Conservation (phyloP, 2,797 vertebrate species). For the Semaprochilodus insignis region DNA sequence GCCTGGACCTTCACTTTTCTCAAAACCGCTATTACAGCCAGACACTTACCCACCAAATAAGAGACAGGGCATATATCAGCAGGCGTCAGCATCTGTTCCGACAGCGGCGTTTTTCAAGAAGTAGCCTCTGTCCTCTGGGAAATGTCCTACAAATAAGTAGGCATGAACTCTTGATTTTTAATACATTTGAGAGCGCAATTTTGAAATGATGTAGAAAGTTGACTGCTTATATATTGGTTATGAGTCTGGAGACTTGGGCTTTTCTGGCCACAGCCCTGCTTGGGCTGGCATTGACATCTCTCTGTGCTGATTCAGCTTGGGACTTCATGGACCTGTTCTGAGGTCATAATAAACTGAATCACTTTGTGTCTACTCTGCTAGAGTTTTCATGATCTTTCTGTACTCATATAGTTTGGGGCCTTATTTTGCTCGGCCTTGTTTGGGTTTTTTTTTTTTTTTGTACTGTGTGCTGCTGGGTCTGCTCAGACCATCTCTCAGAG, state of each 20-base stretch:
- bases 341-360: not conserved
- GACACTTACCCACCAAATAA: constrained; percentile 48
- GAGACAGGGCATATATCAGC: constrained; percentile 22
- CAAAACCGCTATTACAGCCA: constrained; percentile 34
- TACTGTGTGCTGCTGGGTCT: too few relatives aligned
- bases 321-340: not conserved
- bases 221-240: constrained; percentile 17
- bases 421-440: not conserved
- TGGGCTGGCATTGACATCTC: not conserved
- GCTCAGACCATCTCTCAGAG: not conserved
- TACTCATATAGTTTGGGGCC: not conserved
- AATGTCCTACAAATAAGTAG: constrained; percentile 37
- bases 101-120: not conserved
- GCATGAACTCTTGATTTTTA: constrained; percentile 15
- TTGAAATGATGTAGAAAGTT: constrained; percentile 5
- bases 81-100: constrained; percentile 2
- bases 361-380: not conserved
- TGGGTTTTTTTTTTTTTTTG: too few relatives aligned
- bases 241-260: constrained; percentile 10
- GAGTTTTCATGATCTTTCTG: not conserved
- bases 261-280: not conserved
- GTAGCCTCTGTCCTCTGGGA: constrained; percentile 10
- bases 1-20: constrained; percentile 18
- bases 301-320: constrained; percentile 18
- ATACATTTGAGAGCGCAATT: constrained; percentile 15